Evolutionary conservation across 1,140 invertebrate genomes (phyloP), one percentile per base, ranked within the genome.

Genomic region (Steinernema feltiae): DNA sequence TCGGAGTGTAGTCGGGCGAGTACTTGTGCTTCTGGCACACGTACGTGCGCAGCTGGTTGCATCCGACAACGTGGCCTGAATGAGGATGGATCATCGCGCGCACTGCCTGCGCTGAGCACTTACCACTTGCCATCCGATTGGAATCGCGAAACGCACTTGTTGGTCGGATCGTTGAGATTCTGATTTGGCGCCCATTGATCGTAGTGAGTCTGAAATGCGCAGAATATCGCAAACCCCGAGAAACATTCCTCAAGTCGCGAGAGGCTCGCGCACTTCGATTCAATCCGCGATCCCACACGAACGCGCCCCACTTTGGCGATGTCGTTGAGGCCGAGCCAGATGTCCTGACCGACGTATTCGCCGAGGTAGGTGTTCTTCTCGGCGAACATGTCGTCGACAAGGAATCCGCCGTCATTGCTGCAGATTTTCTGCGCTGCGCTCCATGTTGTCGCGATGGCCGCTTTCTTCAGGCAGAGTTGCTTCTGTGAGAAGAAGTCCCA

Each of bases 11-110:
- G 27, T 69, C 27, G 32, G 70, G 32, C 12, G 27, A 24, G 31
- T 75, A 80, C 48, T 48, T 79, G 32, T 76, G 79, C 48, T 80
- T 80, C 69, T 80, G 79, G 41, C 79, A 80, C 24, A 77, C 32
- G 32, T 72, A 76, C n/a, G 73, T 17, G 32, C 72, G 35, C 35
- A 12, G 30, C 17, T n/a, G 30, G 0, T 32, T 7, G 30, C 79
- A 80, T 1, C 27, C 53, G 32, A 70, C 77, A 21, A 71, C 32
- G 21, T 63, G 41, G n/a, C 79, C 79, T 72, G 24, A 27, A 63
- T 17, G 12, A 15, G 24, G 24, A 15, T 63, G 3, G 12, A 27
- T 3, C 70, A 71, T 12, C n/a, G n/a, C 18, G 32, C 30, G 18
- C 70, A 32, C 1, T 30, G 70, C 24, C 30, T 73, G 35, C 35